These are phyloP conservation scores for Pyrgilauda ruficollis DNA, from an alignment of 2,113 vertebrate genomes.

Conservation along the genomic window DNA sequence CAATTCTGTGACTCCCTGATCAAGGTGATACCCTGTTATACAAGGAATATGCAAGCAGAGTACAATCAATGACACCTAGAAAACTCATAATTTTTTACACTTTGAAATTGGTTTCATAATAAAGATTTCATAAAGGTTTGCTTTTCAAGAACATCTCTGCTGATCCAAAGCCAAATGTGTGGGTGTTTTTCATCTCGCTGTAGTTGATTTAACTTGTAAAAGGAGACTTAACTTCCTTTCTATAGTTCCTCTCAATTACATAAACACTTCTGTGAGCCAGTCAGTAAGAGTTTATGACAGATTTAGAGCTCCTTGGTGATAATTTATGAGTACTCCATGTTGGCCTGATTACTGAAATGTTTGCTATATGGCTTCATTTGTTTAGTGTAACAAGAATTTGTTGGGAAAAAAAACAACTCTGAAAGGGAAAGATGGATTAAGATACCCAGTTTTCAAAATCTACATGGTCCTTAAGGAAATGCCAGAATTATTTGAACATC, in stretches of 20 bases:
- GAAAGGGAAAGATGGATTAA: background rate
- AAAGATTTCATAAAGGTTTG: background rate
- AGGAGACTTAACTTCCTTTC: slow-evolving; percentile 27
- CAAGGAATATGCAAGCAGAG: background rate
- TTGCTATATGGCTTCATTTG: slow-evolving; percentile 15
- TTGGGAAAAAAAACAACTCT: background rate
- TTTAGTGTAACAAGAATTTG: background rate
- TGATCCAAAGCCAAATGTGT: slow-evolving; percentile 11
- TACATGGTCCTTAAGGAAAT: background rate
- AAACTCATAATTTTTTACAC: background rate
- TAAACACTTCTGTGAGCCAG: slow-evolving; percentile 43
- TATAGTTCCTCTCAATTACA: slow-evolving; percentile 28
- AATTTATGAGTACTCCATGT: slow-evolving; percentile 41
- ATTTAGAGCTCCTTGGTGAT: slow-evolving; percentile 47
- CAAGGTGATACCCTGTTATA: background rate
- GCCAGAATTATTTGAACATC: background rate
- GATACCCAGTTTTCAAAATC: background rate
- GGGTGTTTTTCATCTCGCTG: background rate
- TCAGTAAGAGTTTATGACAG: slow-evolving; percentile 37
- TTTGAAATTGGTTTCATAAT: background rate
- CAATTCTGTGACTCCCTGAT: background rate
- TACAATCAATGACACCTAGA: background rate
- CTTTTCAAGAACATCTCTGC: slow-evolving; percentile 10
- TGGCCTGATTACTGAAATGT: slow-evolving; percentile 34
- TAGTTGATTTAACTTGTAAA: slow-evolving; percentile 43